phyloP scores from a whole-genome alignment of 2,888 invertebrate genomes.

The Oscheius sp. region DNA sequence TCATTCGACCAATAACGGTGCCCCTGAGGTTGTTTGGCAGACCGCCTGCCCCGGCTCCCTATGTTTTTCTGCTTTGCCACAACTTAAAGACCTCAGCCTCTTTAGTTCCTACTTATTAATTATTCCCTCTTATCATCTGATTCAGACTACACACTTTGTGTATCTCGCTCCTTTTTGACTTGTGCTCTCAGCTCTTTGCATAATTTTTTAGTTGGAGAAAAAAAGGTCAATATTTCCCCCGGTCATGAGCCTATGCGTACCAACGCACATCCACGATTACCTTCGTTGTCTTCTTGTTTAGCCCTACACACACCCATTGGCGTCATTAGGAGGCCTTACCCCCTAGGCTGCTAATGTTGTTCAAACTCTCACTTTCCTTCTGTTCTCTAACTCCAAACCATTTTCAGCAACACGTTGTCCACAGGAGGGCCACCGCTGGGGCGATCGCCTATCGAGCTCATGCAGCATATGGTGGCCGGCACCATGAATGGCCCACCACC shows the following conservation, averaged over 20 bases:
- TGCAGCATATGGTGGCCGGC: constrained; percentile 49
- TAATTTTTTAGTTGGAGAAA: too few species aligned
- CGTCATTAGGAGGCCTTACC: constrained; percentile 19
- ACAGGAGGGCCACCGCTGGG: constrained; percentile 19
- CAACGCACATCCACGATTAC: constrained; percentile 8
- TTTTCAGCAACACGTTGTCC: constrained; percentile 38
- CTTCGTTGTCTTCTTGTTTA: constrained; percentile 9
- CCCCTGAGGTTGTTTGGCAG: constrained; percentile 38
- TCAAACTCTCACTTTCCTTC: not conserved
- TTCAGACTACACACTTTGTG: too few species aligned
- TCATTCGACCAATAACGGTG: constrained; percentile 36
- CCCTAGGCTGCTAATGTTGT: constrained; percentile 20
- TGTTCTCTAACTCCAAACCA: not conserved
- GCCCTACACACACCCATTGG: constrained; percentile 5
- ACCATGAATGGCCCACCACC: constrained; percentile 36
- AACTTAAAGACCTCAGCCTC: constrained; percentile 32
- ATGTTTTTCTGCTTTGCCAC: constrained; percentile 37
- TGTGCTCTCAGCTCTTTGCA: too few species aligned
- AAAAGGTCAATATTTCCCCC: not conserved
- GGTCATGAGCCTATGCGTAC: not conserved
- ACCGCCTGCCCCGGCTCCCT: constrained; percentile 36
- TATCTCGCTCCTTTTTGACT: too few species aligned
- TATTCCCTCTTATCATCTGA: too few species aligned
- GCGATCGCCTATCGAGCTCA: constrained; percentile 44
- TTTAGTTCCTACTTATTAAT: too few species aligned